Percentiles rank a stretch among this genome's conserved stretches.
Evolutionary conservation across 2,113 vertebrate genomes (phyloP).

Genomic region (Chiloscyllium plagiosum): DNA sequence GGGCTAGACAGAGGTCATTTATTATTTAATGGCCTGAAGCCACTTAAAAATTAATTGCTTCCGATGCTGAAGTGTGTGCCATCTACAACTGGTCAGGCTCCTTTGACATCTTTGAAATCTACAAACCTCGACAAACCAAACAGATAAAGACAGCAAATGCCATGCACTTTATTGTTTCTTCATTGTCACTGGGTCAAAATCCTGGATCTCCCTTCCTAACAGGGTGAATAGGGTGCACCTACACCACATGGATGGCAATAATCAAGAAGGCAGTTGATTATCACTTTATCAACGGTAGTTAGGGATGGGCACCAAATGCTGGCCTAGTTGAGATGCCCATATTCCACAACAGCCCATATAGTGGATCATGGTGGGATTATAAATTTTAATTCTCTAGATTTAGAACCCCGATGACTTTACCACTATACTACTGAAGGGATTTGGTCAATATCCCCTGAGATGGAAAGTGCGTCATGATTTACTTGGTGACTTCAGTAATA

Average conservation of each 20-base stretch:
- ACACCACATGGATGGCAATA: neutral
- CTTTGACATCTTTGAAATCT: neutral
- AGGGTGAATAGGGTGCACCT: neutral
- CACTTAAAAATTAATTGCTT: neutral
- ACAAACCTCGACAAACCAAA: neutral
- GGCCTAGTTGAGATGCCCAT: no score
- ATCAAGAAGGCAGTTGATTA: neutral
- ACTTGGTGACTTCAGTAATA: neutral
- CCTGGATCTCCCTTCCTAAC: neutral
- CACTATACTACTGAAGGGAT: neutral
- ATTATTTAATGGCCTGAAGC: no score
- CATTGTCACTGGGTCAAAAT: neutral
- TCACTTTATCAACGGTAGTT: neutral
- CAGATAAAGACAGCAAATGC: neutral
- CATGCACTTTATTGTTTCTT: neutral
- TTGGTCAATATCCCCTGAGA: neutral
- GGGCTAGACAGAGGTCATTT: no score
- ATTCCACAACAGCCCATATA: no score
- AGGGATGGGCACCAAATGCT: neutral
- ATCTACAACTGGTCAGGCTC: neutral
- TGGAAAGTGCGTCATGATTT: neutral
- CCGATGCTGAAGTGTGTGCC: neutral
- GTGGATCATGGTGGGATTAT: neutral
- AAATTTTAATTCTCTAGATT: neutral
- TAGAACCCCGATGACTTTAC: neutral